Percentiles rank a stretch among this genome's conserved stretches.
phyloP scores from a whole-genome alignment of 2,888 invertebrate species.

The Microctonus hyperodae region DNA sequence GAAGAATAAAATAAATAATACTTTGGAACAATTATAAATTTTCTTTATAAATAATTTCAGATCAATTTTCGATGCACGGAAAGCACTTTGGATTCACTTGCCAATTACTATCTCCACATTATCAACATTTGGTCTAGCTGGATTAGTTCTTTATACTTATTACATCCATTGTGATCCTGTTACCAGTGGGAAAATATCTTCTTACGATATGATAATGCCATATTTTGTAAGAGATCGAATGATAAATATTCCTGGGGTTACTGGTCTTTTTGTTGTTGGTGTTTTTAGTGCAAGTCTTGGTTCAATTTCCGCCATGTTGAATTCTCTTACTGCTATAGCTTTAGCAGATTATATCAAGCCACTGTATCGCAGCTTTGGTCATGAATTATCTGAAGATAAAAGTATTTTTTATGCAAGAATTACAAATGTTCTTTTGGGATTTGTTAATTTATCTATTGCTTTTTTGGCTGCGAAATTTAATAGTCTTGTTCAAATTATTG shows the following conservation, averaged over 20 bases:
- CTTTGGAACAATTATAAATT: no score
- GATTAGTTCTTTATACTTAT: conserved; percentile 82
- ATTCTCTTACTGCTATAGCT: conserved; percentile 89
- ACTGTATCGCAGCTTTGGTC: conserved; percentile 62
- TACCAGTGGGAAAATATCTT: conserved; percentile 68
- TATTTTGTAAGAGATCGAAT: conserved; percentile 76
- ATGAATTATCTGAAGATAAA: conserved; percentile 75
- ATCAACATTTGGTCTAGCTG: conserved; percentile 71
- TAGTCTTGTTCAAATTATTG: conserved; percentile 67
- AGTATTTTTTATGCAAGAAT: conserved; percentile 72
- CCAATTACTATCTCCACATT: conserved; percentile 77
- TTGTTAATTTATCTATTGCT: conserved; percentile 47
- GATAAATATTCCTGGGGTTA: conserved; percentile 54
- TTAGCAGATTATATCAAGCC: conserved; percentile 83
- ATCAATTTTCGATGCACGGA: conserved; percentile 71
- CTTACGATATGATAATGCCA: conserved; percentile 79
- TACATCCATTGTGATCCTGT: conserved; percentile 86
- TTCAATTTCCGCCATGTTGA: conserved; percentile 90
- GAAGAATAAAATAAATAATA: background rate
- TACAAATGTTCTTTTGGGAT: conserved; percentile 48
- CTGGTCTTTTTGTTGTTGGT: conserved; percentile 65
- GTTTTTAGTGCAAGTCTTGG: conserved; percentile 92
- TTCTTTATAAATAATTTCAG: conserved; percentile 40
- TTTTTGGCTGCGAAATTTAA: conserved; percentile 50
- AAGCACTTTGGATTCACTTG: conserved; percentile 79